Evolutionary conservation across 2,797 vertebrate genomes (phyloP).

Genomic region (Spinibarbus caldwelli): DNA sequence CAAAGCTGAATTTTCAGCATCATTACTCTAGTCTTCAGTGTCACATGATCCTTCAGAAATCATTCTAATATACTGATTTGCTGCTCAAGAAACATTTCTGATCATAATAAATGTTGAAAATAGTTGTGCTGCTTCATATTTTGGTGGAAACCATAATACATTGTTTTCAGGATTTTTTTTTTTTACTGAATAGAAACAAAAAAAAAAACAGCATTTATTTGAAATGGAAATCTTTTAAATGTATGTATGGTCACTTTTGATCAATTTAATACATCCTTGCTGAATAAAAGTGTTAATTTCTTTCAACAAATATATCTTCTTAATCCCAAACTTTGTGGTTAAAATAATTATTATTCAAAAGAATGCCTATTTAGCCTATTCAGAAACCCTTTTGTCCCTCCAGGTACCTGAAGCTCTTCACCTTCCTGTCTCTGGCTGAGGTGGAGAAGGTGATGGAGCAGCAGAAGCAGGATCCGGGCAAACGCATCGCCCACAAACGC

Average conservation of each 20-base stretch:
- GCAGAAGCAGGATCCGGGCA: slow-evolving; percentile 86
- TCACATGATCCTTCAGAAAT: neutral
- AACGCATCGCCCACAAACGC: slow-evolving; percentile 88
- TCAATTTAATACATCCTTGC: neutral
- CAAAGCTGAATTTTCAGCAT: neutral
- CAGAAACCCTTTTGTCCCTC: neutral
- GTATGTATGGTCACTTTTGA: neutral
- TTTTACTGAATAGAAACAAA: too few relatives aligned
- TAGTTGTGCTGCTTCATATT: too few relatives aligned
- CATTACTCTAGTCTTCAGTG: neutral
- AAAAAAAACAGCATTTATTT: neutral
- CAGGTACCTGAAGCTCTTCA: slow-evolving; percentile 94
- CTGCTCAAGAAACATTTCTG: neutral
- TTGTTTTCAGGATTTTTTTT: too few relatives aligned
- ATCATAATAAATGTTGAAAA: too few relatives aligned
- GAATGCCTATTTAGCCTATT: neutral
- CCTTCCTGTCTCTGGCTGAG: slow-evolving; percentile 90
- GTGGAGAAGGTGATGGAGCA: slow-evolving; percentile 89
- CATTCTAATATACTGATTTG: neutral
- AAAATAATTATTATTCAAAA: neutral
- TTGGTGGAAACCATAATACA: too few relatives aligned
- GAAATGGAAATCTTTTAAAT: neutral
- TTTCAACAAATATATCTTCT: neutral
- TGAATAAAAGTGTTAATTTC: neutral
- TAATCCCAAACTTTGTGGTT: neutral